A percentile compares a stretch with the other conserved stretches of the same genome.
phyloP scores from a whole-genome alignment of 2,797 vertebrate species.

The Channa striata region DNA sequence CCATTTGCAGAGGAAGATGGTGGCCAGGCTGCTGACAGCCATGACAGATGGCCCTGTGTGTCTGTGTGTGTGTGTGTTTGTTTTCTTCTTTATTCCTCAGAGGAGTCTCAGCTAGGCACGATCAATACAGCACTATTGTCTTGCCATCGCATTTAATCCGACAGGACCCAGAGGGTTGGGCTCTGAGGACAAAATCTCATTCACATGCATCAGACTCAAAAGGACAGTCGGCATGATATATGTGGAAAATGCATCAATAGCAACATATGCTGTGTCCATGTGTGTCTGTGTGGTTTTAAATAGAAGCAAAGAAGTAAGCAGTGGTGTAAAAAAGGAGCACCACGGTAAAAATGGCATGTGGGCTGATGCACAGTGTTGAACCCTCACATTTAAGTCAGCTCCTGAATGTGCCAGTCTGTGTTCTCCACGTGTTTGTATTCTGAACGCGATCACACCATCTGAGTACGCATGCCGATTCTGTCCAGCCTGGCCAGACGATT shows the following conservation, averaged over 20 bases:
- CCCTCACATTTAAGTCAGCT: conserved; percentile 7
- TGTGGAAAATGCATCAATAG: conserved; percentile 28
- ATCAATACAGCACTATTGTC: conserved; percentile 71
- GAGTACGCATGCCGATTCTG: conserved; percentile 43
- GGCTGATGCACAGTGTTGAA: conserved; percentile 11
- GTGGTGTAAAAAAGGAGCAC: conserved; percentile 14
- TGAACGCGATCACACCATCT: conserved; percentile 24
- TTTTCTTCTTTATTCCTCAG: conserved; percentile 37
- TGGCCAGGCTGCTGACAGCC: conserved; percentile 72
- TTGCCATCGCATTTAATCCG: conserved; percentile 57
- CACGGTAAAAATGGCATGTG: not conserved
- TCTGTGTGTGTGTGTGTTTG: conserved; percentile 60
- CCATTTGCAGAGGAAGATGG: conserved; percentile 74
- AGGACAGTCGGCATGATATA: conserved; percentile 23
- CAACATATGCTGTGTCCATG: not conserved
- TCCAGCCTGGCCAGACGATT: conserved; percentile 22
- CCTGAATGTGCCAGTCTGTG: not conserved
- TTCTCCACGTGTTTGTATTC: conserved; percentile 29
- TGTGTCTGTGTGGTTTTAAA: conserved; percentile 10
- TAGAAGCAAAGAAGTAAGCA: not conserved
- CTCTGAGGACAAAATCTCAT: conserved; percentile 24
- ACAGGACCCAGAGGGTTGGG: conserved; percentile 4
- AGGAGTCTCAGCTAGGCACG: conserved; percentile 42
- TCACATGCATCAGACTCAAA: conserved; percentile 36
- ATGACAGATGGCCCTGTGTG: conserved; percentile 77